Conservation (phyloP, 1,140 invertebrate genomes). For the Drosophila sturtevanti region DNA sequence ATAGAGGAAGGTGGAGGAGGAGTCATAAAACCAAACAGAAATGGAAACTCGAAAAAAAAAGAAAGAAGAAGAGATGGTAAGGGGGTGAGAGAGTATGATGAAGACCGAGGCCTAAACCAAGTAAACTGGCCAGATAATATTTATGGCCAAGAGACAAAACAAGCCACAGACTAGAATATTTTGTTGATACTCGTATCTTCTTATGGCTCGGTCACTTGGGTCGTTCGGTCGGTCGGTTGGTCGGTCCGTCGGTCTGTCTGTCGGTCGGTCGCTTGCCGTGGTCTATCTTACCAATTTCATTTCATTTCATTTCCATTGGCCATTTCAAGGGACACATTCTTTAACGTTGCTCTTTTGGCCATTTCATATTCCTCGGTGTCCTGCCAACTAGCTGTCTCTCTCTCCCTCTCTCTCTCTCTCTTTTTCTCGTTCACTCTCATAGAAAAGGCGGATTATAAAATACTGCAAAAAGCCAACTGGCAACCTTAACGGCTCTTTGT, state of each 20-base stretch:
- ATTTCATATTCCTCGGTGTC: neutral
- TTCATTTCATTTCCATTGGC: constrained; percentile 7
- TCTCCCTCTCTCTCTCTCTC: neutral
- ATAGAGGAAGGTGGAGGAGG: neutral
- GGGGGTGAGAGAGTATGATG: neutral
- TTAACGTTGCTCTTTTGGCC: constrained; percentile 9
- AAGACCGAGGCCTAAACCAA: constrained; percentile 24
- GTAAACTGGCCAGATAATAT: constrained; percentile 49
- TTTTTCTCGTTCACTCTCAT: neutral
- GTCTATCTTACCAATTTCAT: constrained; percentile 18
- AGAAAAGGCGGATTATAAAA: constrained; percentile 6
- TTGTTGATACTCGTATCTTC: constrained; percentile 19
- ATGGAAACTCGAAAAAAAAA: neutral
- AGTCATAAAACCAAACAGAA: constrained; percentile 1
- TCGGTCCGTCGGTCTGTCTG: constrained; percentile 9
- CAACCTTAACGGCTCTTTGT: constrained; percentile 8
- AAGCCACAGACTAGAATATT: constrained; percentile 36
- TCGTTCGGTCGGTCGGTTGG: neutral
- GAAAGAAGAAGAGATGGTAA: neutral
- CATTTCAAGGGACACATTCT: constrained; percentile 5
- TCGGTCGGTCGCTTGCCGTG: too few relatives aligned
- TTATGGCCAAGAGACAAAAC: constrained; percentile 60
- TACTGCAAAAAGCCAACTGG: constrained; percentile 1
- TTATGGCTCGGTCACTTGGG: constrained; percentile 41
- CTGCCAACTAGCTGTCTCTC: neutral